These are phyloP conservation scores for Pardalotus punctatus DNA, from an alignment of 2,113 vertebrate genomes.

Conservation along the genomic window DNA sequence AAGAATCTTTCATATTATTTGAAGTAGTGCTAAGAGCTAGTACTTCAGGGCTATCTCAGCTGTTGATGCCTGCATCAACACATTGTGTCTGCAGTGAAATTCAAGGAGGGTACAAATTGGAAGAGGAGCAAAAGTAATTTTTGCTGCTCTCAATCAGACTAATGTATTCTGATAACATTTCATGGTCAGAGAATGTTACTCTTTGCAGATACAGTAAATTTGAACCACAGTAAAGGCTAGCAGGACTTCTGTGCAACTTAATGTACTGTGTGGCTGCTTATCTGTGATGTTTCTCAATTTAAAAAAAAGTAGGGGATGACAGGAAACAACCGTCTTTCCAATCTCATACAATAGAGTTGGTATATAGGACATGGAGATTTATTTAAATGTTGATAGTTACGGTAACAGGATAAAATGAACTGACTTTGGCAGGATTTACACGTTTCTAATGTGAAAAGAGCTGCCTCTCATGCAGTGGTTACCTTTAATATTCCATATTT, in stretches of 20 bases:
- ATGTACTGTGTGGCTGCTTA: background rate
- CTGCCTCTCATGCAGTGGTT: background rate
- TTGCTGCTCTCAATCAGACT: background rate
- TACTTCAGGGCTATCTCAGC: background rate
- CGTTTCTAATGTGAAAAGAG: background rate
- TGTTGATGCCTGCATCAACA: background rate
- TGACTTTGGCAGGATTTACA: background rate
- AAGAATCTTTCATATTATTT: background rate
- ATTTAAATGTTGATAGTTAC: background rate
- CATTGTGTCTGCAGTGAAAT: background rate
- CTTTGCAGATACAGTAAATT: background rate
- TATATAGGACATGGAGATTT: background rate
- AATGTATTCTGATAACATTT: background rate
- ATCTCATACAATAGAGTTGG: background rate
- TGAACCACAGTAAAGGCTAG: background rate
- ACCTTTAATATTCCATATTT: background rate
- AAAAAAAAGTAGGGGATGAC: background rate
- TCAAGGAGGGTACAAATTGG: background rate
- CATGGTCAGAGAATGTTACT: background rate
- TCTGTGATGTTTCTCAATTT: background rate
- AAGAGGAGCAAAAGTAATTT: background rate
- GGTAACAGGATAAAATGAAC: background rate
- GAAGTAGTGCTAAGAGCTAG: constrained; percentile 1
- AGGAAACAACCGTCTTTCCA: background rate
- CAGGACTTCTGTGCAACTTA: background rate